Percentiles rank a stretch among this genome's conserved stretches.
phyloP scores from a whole-genome alignment of 2,888 invertebrate genomes.

The Pandemis cinnamomeana region DNA sequence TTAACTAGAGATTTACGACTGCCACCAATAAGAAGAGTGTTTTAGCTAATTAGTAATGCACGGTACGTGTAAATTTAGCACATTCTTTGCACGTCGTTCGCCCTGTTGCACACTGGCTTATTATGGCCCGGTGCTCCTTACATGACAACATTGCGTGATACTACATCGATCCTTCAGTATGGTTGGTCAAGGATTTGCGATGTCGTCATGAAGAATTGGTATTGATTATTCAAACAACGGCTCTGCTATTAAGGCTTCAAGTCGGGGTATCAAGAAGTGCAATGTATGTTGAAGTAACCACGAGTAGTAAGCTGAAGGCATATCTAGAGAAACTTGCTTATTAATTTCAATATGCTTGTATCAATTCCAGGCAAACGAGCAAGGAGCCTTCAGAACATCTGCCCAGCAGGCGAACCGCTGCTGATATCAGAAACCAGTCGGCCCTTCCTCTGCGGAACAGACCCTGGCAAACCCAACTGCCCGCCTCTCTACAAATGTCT shows the following conservation, averaged over 20 bases:
- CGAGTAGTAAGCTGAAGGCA: background rate
- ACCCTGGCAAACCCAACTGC: conserved; percentile 92
- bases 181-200: background rate
- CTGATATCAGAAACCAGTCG: conserved; percentile 89
- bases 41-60: too few relatives aligned
- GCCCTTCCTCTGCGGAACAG: conserved; percentile 92
- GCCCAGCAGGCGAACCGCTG: conserved; percentile 90
- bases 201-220: background rate
- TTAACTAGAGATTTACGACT: background rate
- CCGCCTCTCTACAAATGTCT: conserved; percentile 92
- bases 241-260: too few relatives aligned
- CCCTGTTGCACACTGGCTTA: background rate
- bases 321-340: background rate
- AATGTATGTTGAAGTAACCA: background rate
- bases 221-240: background rate
- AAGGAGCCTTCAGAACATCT: conserved; percentile 90
- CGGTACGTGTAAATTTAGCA: background rate
- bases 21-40: background rate
- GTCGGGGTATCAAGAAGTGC: too few relatives aligned
- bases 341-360: background rate
- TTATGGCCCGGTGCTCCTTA: background rate
- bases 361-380: conserved; percentile 87
- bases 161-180: background rate
- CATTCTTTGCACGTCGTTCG: background rate
- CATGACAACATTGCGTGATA: background rate